phyloP scores from a whole-genome alignment of 2,113 vertebrate species.

The Caranx melampygus region DNA sequence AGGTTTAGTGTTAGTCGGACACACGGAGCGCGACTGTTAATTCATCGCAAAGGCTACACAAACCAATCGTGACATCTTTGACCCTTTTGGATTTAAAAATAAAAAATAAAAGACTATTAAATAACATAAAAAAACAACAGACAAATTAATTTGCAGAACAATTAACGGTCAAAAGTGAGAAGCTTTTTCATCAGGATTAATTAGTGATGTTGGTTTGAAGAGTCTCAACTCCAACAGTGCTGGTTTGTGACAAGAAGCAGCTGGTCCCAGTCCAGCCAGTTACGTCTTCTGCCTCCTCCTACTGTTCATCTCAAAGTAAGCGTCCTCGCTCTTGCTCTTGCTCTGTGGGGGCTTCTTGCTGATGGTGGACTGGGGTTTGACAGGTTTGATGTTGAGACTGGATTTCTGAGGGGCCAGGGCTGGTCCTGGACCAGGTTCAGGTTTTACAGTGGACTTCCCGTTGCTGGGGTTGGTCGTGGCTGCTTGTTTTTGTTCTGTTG shows the following conservation, averaged over 20 bases:
- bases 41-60: constrained; percentile 31
- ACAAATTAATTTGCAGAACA: constrained; percentile 10
- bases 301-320: constrained; percentile 92
- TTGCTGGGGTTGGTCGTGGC: constrained; percentile 24
- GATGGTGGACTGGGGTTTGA: constrained; percentile 17
- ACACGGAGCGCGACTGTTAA: not conserved
- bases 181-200: constrained; percentile 18
- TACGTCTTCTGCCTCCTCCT: constrained; percentile 83
- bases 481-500: constrained; percentile 57
- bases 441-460: constrained; percentile 30
- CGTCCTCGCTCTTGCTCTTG: constrained; percentile 81
- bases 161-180: constrained; percentile 1
- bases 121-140: constrained; percentile 44
- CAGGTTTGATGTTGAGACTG: constrained; percentile 22
- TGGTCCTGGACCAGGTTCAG: constrained; percentile 18
- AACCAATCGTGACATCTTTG: constrained; percentile 24
- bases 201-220: constrained; percentile 13
- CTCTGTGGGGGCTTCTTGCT: constrained; percentile 36
- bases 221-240: constrained; percentile 37
- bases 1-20: constrained; percentile 39
- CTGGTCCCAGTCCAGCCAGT: not conserved
- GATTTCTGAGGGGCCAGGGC: constrained; percentile 60
- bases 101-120: constrained; percentile 48
- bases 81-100: constrained; percentile 51
- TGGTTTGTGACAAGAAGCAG: constrained; percentile 10